Conservation (phyloP, 2,113 vertebrate genomes). For the Dryoscopus gambensis region DNA sequence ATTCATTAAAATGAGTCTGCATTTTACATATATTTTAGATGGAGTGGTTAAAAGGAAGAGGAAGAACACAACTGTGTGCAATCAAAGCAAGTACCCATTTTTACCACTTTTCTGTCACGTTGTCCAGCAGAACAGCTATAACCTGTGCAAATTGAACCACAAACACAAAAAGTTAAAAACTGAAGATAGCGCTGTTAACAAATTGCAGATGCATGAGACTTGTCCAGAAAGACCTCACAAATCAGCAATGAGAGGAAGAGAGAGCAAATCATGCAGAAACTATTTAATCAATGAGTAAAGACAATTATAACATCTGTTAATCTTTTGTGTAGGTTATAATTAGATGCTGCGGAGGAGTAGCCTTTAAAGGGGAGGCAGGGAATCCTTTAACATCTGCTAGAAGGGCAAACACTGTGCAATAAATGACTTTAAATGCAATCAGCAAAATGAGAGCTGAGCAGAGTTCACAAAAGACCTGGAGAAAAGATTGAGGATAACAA, state of each 20-base stretch:
- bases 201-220: slow-evolving; percentile 56
- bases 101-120: neutral
- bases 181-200: slow-evolving; percentile 13
- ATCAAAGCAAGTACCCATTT: neutral
- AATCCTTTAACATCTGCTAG: slow-evolving; percentile 77
- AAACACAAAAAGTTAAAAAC: slow-evolving; percentile 42
- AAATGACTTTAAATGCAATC: slow-evolving; percentile 64
- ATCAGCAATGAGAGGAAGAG: slow-evolving; percentile 54
- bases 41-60: neutral
- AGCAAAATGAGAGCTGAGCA: slow-evolving; percentile 52
- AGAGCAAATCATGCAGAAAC: slow-evolving; percentile 75
- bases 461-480: slow-evolving; percentile 58
- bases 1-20: neutral
- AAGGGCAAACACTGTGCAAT: slow-evolving; percentile 58
- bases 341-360: slow-evolving; percentile 73
- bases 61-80: neutral
- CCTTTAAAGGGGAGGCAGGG: slow-evolving; percentile 65
- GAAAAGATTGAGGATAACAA: slow-evolving; percentile 60
- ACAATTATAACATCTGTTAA: slow-evolving; percentile 85
- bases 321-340: slow-evolving; percentile 79
- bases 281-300: slow-evolving; percentile 80
- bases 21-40: neutral
- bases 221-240: slow-evolving; percentile 64
- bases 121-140: neutral
- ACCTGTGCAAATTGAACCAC: slow-evolving; percentile 27